phyloP scores from a whole-genome alignment of 37 sponge, comb jelly and placozoan species.

The Chondrilla cf. caribensis region DNA sequence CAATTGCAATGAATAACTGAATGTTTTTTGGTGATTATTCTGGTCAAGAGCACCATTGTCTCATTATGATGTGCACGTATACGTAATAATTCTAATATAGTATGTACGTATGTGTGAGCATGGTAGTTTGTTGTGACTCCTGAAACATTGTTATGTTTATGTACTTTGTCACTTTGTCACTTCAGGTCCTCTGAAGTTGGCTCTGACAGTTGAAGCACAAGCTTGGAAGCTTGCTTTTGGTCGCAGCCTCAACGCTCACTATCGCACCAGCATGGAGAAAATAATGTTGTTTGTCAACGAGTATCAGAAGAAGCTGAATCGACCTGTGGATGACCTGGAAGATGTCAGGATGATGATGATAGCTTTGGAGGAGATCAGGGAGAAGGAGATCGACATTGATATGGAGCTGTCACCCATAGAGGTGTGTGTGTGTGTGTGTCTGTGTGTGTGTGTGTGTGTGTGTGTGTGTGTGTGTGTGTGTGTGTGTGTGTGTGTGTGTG shows the following conservation, averaged over 20 bases:
- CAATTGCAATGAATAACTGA: too few relatives aligned
- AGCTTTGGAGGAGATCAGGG: constrained; percentile 74
- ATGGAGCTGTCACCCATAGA: constrained; percentile 84
- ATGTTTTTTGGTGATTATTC: too few relatives aligned
- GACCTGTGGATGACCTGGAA: constrained; percentile 87
- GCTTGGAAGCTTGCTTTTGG: constrained; percentile 92
- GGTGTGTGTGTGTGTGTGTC: too few relatives aligned
- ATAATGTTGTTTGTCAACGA: constrained; percentile 65
- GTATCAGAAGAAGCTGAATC: constrained; percentile 49
- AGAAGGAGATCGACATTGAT: constrained; percentile 85
- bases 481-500: too few relatives aligned
- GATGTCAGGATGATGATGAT: constrained; percentile 89
- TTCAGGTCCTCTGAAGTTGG: constrained; percentile 81
- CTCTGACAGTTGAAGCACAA: constrained; percentile 87
- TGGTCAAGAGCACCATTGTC: too few relatives aligned
- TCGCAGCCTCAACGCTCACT: constrained; percentile 58
- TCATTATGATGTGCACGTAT: too few relatives aligned
- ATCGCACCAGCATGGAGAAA: constrained; percentile 71
- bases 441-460: neutral
- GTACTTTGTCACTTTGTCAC: too few relatives aligned
- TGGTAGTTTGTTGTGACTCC: neutral
- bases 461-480: too few relatives aligned
- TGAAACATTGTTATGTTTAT: neutral
- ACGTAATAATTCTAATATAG: too few relatives aligned
- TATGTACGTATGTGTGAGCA: neutral